Base-by-base conservation (phyloP, 2,113 vertebrate species). In the Malurus elegans region DNA sequence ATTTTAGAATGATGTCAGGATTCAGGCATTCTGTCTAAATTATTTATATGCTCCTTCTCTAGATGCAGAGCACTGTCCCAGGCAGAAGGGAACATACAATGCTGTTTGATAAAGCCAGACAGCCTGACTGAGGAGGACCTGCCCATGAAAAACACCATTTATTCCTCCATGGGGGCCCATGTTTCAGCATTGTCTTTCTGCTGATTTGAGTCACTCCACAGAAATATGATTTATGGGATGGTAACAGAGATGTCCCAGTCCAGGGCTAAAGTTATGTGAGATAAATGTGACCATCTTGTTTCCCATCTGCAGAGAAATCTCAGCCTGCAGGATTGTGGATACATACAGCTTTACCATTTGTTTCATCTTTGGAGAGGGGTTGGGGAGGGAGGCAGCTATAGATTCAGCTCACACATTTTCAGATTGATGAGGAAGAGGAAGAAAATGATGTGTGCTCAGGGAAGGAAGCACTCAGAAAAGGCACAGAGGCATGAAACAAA, bases 361-460 rank as follows among this genome's bases (percentile, higher is more conserved):
- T 81, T 97, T 94, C 45, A 8, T 62, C 70, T 87, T 83, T 92
- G 80, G 70, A 96, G 92, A 92, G 62, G 53, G 65, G 44, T 2
- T 16, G 13, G 36, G 14, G 23, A 92, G 82, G 38, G 20, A 95
- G 9, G 32, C 45, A 89, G 79, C 79, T 92, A 83, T 9, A n/a
- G 66, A 87, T 82, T 95, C 86, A 92, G 62, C 87, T 94, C 75
- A 89, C 71, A 90, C 8, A 8, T 61, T 89, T 97, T 73, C 82
- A 79, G 81, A 95, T 61, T 91, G 82, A 88, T 60, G 61, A 69
- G 83, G 75, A 96, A 97, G 84, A 91, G 44, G 71, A 50, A 93
- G 91, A 94, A 95, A 93, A 88, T 95, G 76, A 93, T 90, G 82
- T 80, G 31, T 82, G 92, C 92, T 96, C 76, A 75, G 93, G 94